phyloP scores from a whole-genome alignment of 2,113 vertebrate genomes.

The Scatophagus argus region DNA sequence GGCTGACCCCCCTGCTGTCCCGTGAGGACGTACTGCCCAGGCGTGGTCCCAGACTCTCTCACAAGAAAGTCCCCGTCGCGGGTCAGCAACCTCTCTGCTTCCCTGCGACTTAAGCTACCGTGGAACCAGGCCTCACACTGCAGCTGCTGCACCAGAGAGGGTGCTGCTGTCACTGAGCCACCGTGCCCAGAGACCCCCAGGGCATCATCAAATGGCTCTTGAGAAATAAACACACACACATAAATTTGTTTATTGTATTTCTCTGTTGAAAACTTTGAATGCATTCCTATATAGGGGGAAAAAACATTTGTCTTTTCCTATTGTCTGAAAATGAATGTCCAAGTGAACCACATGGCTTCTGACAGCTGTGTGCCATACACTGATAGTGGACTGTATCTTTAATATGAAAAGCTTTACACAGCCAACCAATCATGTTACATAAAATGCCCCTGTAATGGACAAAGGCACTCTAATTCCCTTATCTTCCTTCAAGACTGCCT shows the following conservation, averaged over 20 bases:
- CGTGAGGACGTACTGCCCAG: conserved; percentile 95
- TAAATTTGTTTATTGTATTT: neutral
- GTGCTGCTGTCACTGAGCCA: conserved; percentile 74
- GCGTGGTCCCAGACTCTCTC: conserved; percentile 94
- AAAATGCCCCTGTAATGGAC: conserved; percentile 57
- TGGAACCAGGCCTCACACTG: conserved; percentile 95
- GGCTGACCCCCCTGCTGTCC: conserved; percentile 94
- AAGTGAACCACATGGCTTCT: conserved; percentile 5
- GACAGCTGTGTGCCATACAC: conserved; percentile 19
- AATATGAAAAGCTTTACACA: conserved; percentile 38
- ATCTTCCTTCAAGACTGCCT: conserved; percentile 45
- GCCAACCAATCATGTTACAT: conserved; percentile 43
- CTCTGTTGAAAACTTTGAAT: neutral
- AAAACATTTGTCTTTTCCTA: neutral
- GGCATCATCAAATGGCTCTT: conserved; percentile 96
- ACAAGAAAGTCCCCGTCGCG: conserved; percentile 96
- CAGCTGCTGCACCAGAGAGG: conserved; percentile 94
- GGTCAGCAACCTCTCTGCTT: conserved; percentile 91
- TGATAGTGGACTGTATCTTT: conserved; percentile 24
- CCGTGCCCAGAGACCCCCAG: conserved; percentile 82
- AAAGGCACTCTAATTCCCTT: conserved; percentile 57
- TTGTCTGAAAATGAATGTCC: neutral
- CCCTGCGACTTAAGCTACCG: conserved; percentile 91
- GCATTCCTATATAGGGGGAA: neutral
- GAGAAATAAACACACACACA: conserved; percentile 21